Percentiles rank a stretch among this genome's conserved stretches.
Conservation (phyloP, 2,797 vertebrate genomes). For the Phalloptychus januarius region DNA sequence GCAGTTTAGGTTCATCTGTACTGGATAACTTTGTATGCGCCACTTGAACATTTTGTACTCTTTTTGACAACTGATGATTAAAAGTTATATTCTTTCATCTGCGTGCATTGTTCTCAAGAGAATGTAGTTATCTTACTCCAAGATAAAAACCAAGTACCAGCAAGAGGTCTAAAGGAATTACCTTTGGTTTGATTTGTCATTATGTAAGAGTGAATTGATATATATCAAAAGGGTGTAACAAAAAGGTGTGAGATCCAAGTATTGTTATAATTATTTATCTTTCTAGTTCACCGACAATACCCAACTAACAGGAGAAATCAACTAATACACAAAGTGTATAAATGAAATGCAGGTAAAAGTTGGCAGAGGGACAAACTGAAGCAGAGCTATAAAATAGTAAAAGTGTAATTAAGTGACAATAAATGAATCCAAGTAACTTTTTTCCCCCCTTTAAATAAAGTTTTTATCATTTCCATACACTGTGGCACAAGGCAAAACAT, state of each 20-base stretch:
- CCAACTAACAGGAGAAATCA: not conserved
- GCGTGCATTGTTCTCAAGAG: not conserved
- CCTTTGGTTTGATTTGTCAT: not conserved
- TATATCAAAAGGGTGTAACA: not conserved
- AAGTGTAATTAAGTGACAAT: not conserved
- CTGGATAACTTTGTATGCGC: not conserved
- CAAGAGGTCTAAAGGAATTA: not conserved
- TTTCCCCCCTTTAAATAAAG: not conserved
- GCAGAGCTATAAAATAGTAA: constrained; percentile 10
- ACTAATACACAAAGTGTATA: not conserved
- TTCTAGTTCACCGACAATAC: not conserved
- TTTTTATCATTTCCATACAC: not conserved
- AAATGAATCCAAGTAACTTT: not conserved
- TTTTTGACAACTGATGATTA: not conserved
- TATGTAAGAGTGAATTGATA: not conserved
- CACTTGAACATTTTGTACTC: not conserved
- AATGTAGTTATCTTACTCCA: not conserved
- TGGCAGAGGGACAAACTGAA: not conserved
- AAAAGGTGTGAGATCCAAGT: not conserved
- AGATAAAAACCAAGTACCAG: not conserved
- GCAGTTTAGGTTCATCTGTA: not conserved
- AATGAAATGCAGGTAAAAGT: not conserved
- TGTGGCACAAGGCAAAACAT: not conserved
- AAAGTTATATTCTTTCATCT: not conserved
- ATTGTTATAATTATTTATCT: not conserved